Base-by-base conservation (phyloP, 1,140 invertebrate species). In the Oreohelix idahoensis region DNA sequence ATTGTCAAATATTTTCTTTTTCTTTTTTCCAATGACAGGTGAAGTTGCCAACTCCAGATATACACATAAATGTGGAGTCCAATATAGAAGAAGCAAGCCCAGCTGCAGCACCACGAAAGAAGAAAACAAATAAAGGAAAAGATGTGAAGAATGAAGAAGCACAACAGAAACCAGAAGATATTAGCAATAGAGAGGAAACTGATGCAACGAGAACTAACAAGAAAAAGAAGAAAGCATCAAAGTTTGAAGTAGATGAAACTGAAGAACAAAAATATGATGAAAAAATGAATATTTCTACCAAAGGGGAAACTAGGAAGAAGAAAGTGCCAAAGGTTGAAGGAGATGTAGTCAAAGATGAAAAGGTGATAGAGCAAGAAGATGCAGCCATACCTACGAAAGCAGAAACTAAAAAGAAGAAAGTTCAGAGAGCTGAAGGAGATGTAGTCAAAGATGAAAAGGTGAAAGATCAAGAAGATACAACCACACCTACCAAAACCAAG, bases 201-300 rank as follows among this genome's bases (percentile, higher is more conserved):
- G 17, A 20, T 79, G 32, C 29, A 17, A 29, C 74, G 66, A 53
- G 53, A 69, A 26, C 38, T 81, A 83, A 79, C 69, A 69, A 73
- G 38, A 84, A 81, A 39, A 87, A 87, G 77, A 84, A 85, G 53
- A 87, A 86, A 81, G 86, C 83, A 70, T 42, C 63, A 51, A 82
- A 84, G 11, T n/a, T 73, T 49, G 66, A 45, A 35, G 79, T 39
- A 36, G 83, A 83, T 36, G 81, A 81, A 15, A 36, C n/a, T 0
- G 26, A 36, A 51, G 29, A 51, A 38, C 10, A 38, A 38, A 32
- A 36, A 10, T 23, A 23, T 35, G 32, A 74, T 1, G 49, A 81
- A 29, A 26, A 73, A 8, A n/a, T 20, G n/a, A 53, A n/a, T 32
- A 15, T 66, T 39, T 39, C 35, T n/a, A 13, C 42, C n/a, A 38